These are phyloP conservation scores for Centruroides sculpturatus DNA, from an alignment of 1,140 invertebrate genomes.

Conservation along the genomic window DNA sequence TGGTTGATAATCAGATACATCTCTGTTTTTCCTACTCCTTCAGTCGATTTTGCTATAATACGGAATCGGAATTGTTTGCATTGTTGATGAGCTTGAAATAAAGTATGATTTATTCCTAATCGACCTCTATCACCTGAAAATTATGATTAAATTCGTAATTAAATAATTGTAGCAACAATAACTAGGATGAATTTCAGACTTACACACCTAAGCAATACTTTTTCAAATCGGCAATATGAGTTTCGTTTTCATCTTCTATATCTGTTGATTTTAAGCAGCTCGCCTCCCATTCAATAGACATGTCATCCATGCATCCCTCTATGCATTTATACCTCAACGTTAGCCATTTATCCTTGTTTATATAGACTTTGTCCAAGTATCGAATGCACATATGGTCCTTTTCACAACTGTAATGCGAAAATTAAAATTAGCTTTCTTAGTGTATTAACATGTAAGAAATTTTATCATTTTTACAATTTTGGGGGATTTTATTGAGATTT, in stretches of 20 bases:
- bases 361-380: not conserved
- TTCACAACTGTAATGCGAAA: conserved; percentile 4
- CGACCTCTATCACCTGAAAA: conserved; percentile 4
- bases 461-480: too few species aligned
- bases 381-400: conserved; percentile 8
- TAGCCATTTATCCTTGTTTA: conserved; percentile 4
- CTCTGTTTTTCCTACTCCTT: not conserved
- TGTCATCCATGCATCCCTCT: conserved; percentile 3
- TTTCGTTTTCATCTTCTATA: conserved; percentile 1
- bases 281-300: conserved; percentile 1
- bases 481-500: too few species aligned
- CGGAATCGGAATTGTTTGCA: conserved; percentile 1
- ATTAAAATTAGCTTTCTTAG: too few species aligned
- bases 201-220: not conserved
- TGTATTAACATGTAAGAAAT: too few species aligned
- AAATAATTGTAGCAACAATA: too few species aligned
- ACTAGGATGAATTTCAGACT: too few species aligned
- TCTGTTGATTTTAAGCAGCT: conserved; percentile 2
- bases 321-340: conserved; percentile 5
- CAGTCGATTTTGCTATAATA: not conserved
- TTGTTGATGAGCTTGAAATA: not conserved
- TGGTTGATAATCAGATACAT: conserved; percentile 4
- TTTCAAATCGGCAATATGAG: not conserved
- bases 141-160: too few species aligned
- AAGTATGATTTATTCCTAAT: conserved; percentile 8